Base-by-base conservation (phyloP, 2,888 invertebrate genomes). In the Ormyrus pomaceus region DNA sequence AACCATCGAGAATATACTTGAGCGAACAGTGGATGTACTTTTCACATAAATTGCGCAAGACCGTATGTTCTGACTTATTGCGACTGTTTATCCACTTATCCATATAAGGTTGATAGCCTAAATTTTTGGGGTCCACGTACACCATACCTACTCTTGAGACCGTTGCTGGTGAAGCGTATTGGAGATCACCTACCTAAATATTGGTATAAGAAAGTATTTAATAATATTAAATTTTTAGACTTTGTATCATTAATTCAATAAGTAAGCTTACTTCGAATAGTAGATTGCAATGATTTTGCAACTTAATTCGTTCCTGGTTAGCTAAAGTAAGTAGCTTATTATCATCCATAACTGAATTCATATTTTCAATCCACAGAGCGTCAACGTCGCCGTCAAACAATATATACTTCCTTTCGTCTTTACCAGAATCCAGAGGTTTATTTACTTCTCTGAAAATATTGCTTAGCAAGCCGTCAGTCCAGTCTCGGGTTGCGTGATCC, bases 261-360 rank as follows among this genome's bases (percentile, higher is more conserved):
- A 4, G 34, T 34, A 34, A 13, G 13, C 34, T 84, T 85, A 94
- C 95, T 93, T 98, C 98, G 91, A 98, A 98, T 66, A 98, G 91
- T 80, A 98, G 91, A 50, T 95, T 94, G 90, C 96, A 96, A 90
- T 96, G 94, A 80, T 94, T 94, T 87, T 95, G 95, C 79, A 97
- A 92, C 81, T 96, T 93, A 82, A 97, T 96, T 82, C 97, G 92
- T 91, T 98, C 96, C 77, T 97, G 97, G 89, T 98, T 98, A 5
- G 97, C 97, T 79, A 98, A 92, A 0, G 98, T 98, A 76, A 98
- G 91, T 61, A 98, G 91, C 87, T 95, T 96, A 89, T 98, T 98
- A 90, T 98, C 98, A 88, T 98, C 98, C 98, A 98, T 98, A 2
- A 98, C 97, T 0, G 97, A 97, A 92, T 98, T 98, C 97, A 98